A percentile compares a stretch with the other conserved stretches of the same genome.
These are phyloP conservation scores for Helogale parvula DNA, from an alignment of 2,113 vertebrate species.

Conservation along the genomic window DNA sequence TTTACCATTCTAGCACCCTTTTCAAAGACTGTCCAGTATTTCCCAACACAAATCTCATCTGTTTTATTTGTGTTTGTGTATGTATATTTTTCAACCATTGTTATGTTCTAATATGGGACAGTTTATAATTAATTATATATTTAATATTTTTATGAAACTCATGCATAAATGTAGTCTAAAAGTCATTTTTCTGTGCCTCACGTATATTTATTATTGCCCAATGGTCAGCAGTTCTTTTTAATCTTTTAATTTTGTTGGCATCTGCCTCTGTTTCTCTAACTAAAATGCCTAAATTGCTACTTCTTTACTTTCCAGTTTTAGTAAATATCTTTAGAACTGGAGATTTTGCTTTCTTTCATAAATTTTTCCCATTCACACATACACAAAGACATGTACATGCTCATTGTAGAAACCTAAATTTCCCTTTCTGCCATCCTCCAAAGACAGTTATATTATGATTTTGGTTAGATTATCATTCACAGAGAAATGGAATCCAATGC, in stretches of 20 bases:
- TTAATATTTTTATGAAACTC: background rate
- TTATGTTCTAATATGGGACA: background rate
- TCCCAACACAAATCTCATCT: background rate
- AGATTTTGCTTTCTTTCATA: background rate
- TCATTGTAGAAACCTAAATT: background rate
- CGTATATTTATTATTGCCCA: background rate
- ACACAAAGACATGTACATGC: background rate
- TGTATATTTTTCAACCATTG: background rate
- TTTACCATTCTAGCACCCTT: background rate
- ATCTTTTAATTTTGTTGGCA: background rate
- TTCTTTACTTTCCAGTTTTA: background rate
- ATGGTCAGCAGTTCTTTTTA: background rate
- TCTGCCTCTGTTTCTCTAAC: background rate
- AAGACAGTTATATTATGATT: background rate
- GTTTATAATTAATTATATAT: background rate
- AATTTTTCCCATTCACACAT: background rate
- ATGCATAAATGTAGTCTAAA: background rate
- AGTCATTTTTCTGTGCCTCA: background rate
- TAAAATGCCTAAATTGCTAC: background rate
- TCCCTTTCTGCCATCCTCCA: background rate
- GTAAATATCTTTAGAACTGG: background rate
- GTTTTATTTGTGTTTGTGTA: background rate
- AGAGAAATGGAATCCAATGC: background rate
- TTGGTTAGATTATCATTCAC: background rate
- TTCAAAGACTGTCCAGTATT: background rate